Evolutionary conservation across 2,113 vertebrate genomes (phyloP).

Genomic region (Cyprinodon variegatus): DNA sequence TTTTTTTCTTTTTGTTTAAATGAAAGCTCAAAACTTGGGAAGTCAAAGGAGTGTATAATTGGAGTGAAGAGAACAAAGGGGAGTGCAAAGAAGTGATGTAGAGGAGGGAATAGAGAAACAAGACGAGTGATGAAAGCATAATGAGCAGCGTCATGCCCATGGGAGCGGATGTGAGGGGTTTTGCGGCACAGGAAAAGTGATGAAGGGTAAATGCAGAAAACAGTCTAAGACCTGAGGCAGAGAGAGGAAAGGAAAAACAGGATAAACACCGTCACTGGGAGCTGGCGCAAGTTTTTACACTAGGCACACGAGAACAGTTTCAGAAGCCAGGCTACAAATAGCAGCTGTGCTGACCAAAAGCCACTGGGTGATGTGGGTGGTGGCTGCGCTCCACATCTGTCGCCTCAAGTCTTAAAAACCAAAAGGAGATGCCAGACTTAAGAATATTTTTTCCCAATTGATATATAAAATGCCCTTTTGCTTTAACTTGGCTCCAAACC

Average conservation of each 20-base stretch:
- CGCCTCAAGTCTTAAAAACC: constrained; percentile 38
- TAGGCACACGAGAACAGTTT: constrained; percentile 31
- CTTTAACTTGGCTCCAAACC: neutral
- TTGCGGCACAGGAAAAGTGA: constrained; percentile 35
- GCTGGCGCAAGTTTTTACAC: constrained; percentile 51
- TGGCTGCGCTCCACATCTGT: constrained; percentile 47
- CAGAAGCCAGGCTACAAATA: constrained; percentile 20
- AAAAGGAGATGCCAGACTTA: constrained; percentile 28
- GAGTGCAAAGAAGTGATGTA: constrained; percentile 31
- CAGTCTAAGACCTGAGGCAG: constrained; percentile 8
- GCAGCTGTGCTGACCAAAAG: constrained; percentile 48
- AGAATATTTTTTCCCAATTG: constrained; percentile 22
- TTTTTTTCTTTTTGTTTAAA: neutral
- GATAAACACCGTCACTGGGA: constrained; percentile 38
- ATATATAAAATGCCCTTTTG: neutral
- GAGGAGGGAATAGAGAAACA: constrained; percentile 16
- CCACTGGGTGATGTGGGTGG: constrained; percentile 17
- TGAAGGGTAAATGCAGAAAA: constrained; percentile 43
- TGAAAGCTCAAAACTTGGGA: constrained; percentile 3
- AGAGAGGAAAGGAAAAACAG: neutral
- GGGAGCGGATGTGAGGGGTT: constrained; percentile 56
- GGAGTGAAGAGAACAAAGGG: constrained; percentile 47
- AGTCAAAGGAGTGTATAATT: constrained; percentile 22
- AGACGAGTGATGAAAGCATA: constrained; percentile 66
- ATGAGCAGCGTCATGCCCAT: constrained; percentile 64